Base-by-base conservation (phyloP, 1,140 invertebrate species). In the Pseudachorutes palmiensis region DNA sequence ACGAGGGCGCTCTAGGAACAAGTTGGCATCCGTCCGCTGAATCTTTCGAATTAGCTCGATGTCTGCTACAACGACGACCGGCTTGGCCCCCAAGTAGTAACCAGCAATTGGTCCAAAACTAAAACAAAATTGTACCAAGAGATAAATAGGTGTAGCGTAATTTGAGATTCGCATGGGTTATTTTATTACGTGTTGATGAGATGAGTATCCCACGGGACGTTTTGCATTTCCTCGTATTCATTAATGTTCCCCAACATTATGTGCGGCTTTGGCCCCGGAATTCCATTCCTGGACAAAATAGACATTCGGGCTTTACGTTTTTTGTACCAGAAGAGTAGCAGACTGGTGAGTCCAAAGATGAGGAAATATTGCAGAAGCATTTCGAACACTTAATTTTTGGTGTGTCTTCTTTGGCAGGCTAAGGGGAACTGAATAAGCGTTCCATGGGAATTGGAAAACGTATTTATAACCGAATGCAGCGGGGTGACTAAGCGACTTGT, bases 71-170 rank as follows among this genome's bases (percentile, higher is more conserved):
- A 71, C 33, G 1, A 71, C 49, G 22, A 68, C 30, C 19, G 70
- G 70, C 59, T 71, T 71, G 1, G 67, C 64, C 3, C 70, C 70
- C n/a, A 69, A 24, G 30, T 63, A 71, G 36, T 71, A 71, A 1
- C 70, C 70, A 59, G 31, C 62, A 24, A 66, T 69, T 60, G 33
- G 51, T 19, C 70, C 70, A 29, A 41, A 66, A 16, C 70, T 71
- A 29, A 30, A 36, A 58, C n/a, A 5, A 28, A 30, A 57, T 55
- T 5, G 26, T 26, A 36, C 9, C 9, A 33, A 41, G 26, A 30
- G 2, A 16, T 32, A 3, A 59, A 36, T 2, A 55, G n/a, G 2
- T 32, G n/a, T 30, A 48, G 32, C 62, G n/a, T 36, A 36, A 12
- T 22, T 26, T 45, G n/a, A 62, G 14, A 45, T 36, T 24, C 19